phyloP scores from a whole-genome alignment of 2,888 invertebrate genomes.

The Apamea anceps region DNA sequence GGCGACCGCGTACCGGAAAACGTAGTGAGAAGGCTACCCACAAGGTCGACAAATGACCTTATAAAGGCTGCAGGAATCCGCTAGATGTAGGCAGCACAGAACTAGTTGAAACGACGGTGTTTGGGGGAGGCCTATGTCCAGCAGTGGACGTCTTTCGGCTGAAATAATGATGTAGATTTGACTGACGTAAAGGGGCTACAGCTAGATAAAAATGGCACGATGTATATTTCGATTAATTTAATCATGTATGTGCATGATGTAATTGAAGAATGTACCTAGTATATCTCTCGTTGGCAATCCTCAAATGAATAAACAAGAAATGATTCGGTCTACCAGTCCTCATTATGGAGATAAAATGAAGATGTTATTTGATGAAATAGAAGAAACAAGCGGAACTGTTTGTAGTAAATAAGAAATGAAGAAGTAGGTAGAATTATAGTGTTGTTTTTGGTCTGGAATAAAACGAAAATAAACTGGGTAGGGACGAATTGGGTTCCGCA shows the following conservation, averaged over 20 bases:
- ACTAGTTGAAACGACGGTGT: too few species aligned
- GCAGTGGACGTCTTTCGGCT: not conserved
- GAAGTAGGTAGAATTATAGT: not conserved
- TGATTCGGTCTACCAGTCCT: conserved; percentile 41
- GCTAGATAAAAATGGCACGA: not conserved
- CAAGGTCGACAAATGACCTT: too few species aligned
- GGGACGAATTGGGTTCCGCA: not conserved
- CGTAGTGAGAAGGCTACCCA: too few species aligned
- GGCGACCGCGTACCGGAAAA: too few species aligned
- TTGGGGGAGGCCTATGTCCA: too few species aligned
- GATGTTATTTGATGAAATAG: conserved; percentile 23
- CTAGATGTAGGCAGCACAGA: too few species aligned
- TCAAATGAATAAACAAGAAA: conserved; percentile 36
- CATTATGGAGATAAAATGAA: conserved; percentile 29
- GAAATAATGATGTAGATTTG: not conserved
- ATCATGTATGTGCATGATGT: conserved; percentile 32
- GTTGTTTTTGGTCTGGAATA: conserved; percentile 32
- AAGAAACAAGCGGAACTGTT: conserved; percentile 16
- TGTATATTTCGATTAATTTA: conserved; percentile 57
- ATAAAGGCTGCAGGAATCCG: too few species aligned
- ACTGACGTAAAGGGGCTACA: not conserved
- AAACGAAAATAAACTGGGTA: conserved; percentile 22
- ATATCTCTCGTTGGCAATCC: conserved; percentile 10
- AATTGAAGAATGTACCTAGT: conserved; percentile 22
- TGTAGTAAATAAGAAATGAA: conserved; percentile 13